Base-by-base conservation (phyloP, 2,888 invertebrate genomes). In the Herminia tarsipennalis region DNA sequence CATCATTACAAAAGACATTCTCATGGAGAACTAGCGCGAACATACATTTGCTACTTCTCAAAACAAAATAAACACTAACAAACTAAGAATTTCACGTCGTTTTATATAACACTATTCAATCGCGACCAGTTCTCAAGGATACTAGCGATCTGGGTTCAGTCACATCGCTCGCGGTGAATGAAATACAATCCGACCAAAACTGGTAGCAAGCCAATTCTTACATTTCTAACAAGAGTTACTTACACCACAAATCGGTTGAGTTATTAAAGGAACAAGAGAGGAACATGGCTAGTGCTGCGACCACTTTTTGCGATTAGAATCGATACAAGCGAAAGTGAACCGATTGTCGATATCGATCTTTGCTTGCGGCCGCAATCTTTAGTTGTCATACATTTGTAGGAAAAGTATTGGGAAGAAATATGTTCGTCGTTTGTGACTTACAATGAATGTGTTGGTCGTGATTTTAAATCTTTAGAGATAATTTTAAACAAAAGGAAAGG, bases 111-210 rank as follows among this genome's bases (percentile, higher is more conserved):
- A 75, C 63, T 63, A 76, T 76, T 76, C 66, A 79, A 76, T 73
- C 62, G 73, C 70, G 73, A 80, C 84, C 78, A 75, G 83, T 83
- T 86, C 76, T 81, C 85, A 86, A 87, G 87, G 87, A 85, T 85
- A 79, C 78, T 53, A 62, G 72, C 66, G 68, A 72, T 73, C 77
- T 75, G 71, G 78, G 86, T 88, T 88, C 87, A 89, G 75, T 87
- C 88, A 87, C 88, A 77, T 78, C 69, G 73, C 57, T 67, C 71
- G 78, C 83, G 81, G 78, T 88, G 83, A 89, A 88, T 88, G 85
- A 87, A 88, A 81, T 75, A 64, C 65, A 64, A 81, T 58, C 70
- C 79, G 47, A 57, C 72, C 56, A 55, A 78, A 70, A 66, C 48
- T 37, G 47, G 64, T 43, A 70, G 76, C 39, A 52, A 39, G 36